Conservation (phyloP, 1,140 invertebrate species). For the Lerema accius region DNA sequence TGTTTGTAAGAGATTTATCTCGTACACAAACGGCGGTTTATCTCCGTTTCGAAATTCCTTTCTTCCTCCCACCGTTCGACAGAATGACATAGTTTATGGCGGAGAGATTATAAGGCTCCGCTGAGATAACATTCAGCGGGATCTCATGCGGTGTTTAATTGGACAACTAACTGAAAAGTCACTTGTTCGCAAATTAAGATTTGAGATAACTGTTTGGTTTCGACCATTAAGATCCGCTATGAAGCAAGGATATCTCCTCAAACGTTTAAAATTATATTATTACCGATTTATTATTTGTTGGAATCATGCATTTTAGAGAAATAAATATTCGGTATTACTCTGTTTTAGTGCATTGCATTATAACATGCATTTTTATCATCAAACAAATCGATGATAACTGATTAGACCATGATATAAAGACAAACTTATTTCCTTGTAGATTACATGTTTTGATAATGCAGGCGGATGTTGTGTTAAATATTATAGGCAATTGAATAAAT, state of each 20-base stretch:
- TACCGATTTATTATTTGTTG: too few species aligned
- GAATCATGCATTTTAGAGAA: too few species aligned
- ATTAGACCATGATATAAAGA: background rate
- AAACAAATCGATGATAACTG: too few species aligned
- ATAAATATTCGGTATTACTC: too few species aligned
- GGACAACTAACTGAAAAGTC: background rate
- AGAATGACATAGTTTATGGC: slow-evolving; percentile 25
- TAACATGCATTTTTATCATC: too few species aligned
- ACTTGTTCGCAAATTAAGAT: background rate
- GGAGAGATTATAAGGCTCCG: slow-evolving; percentile 16
- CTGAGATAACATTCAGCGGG: slow-evolving; percentile 19
- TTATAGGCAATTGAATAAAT: too few species aligned
- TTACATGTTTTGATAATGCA: background rate
- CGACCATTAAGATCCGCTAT: too few species aligned
- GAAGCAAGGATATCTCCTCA: too few species aligned
- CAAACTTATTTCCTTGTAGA: background rate
- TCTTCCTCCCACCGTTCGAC: slow-evolving; percentile 29
- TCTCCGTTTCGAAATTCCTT: slow-evolving; percentile 26
- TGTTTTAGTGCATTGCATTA: too few species aligned
- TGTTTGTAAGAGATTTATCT: slow-evolving; percentile 21
- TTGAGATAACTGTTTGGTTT: too few species aligned
- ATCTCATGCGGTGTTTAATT: slow-evolving; percentile 12
- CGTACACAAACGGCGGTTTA: slow-evolving; percentile 22
- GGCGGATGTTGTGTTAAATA: background rate
- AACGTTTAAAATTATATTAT: too few species aligned